Base-by-base conservation (phyloP, 2,888 invertebrate species). In the Amphiduros pacificus region DNA sequence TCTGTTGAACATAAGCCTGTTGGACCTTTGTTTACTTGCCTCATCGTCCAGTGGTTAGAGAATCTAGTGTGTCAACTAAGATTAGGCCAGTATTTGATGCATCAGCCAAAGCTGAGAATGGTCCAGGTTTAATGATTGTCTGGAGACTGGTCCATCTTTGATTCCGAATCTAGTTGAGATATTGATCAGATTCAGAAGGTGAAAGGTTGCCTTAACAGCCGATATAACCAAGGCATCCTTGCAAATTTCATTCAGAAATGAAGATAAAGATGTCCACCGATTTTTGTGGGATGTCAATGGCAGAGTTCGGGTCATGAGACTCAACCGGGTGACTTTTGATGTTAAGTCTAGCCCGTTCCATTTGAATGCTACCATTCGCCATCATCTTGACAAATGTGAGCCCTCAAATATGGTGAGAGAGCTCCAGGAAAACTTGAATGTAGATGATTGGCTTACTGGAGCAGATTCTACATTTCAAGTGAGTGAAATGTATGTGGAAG, bases 391-490 rank as follows among this genome's bases (percentile, higher is more conserved):
- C 0, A 17, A 44, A 24, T 58, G 17, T 50, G 22, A n/a, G 22
- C 28, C 50, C 44, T 50, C 60, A 22, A 31, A 17, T n/a, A 53
- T 53, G 22, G 66, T 64, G 6, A 29, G 31, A 4, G 63, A 67
- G 55, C 40, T 67, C 6, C 55, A 36, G 40, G 48, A 69, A n/a
- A 60, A 71, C 31, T 60, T 72, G 9, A 72, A 69, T 60, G 67
- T 72, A 9, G 71, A 74, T 53, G 72, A 74, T 61, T 57, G 68
- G 20, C 40, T 67, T 2, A 60, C 69, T n/a, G 69, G 70, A 20
- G 58, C 67, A 2, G 52, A 57, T 24, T 26, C 54, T 36, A 48
- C 41, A 27, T 54, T 53, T 29, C 52, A 64, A 22, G 70, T 66
- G 0, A 11, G 53, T 1, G 22, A 51, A 11, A n/a, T 69, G 3